These are phyloP conservation scores for Kobus ellipsiprymnus DNA, from an alignment of 2,113 vertebrate species.

Conservation along the genomic window DNA sequence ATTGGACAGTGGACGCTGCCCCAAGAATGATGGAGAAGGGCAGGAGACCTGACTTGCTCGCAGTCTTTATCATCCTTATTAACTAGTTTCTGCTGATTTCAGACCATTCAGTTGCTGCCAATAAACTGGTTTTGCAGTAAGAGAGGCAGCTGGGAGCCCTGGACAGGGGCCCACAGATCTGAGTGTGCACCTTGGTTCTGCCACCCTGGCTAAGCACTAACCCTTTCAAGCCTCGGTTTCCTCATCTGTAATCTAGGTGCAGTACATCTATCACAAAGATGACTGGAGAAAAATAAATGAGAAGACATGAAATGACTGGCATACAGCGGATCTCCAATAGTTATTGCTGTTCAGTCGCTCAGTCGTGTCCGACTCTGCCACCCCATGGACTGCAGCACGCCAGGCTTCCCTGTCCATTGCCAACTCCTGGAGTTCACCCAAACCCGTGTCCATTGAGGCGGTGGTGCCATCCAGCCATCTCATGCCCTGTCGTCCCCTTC, in stretches of 20 bases:
- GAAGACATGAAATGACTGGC: not conserved
- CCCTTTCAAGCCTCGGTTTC: not conserved
- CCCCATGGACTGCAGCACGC: not conserved
- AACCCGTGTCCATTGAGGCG: not conserved
- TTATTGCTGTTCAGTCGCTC: not conserved
- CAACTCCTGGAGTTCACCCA: not conserved
- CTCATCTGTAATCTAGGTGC: not conserved
- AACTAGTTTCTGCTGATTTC: not conserved
- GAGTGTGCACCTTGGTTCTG: not conserved
- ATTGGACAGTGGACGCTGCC: not conserved
- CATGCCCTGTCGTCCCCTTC: not conserved
- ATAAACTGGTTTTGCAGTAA: not conserved
- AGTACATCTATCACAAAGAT: not conserved
- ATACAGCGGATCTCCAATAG: not conserved
- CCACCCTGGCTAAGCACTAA: not conserved
- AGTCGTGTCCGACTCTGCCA: not conserved
- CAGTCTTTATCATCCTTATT: not conserved
- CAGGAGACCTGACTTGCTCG: not conserved
- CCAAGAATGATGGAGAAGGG: not conserved
- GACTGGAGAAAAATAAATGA: not conserved
- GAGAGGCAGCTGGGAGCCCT: not conserved
- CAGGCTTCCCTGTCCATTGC: not conserved
- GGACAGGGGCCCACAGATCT: not conserved
- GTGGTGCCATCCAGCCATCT: not conserved
- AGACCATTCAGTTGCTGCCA: not conserved